These are phyloP conservation scores for Sander lucioperca DNA, from an alignment of 2,113 vertebrate species.

Conservation along the genomic window DNA sequence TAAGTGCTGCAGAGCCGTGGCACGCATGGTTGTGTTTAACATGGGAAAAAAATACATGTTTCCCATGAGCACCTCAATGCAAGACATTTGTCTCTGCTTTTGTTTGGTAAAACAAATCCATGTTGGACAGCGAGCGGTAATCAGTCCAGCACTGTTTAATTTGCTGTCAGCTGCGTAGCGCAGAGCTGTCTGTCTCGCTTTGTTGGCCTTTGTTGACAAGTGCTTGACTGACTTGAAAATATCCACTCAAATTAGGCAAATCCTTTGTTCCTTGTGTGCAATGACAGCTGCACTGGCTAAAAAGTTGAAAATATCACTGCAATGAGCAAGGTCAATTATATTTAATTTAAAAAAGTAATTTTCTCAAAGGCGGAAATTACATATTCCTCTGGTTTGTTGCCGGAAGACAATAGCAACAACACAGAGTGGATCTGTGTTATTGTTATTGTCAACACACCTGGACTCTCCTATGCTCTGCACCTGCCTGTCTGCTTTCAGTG, in stretches of 20 bases:
- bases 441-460: slow-evolving; percentile 69
- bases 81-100: slow-evolving; percentile 73
- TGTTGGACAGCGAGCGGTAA: slow-evolving; percentile 67
- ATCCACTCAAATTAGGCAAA: slow-evolving; percentile 82
- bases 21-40: slow-evolving; percentile 49
- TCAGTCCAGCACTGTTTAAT: slow-evolving; percentile 74
- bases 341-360: slow-evolving; percentile 16
- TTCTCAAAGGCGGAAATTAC: background rate
- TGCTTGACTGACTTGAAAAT: slow-evolving; percentile 76
- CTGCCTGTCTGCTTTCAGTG: slow-evolving; percentile 74
- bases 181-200: slow-evolving; percentile 76
- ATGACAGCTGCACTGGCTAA: slow-evolving; percentile 14
- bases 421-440: slow-evolving; percentile 43
- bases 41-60: slow-evolving; percentile 52
- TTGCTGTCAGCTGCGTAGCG: slow-evolving; percentile 65
- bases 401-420: slow-evolving; percentile 34
- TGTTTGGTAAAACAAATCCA: slow-evolving; percentile 77
- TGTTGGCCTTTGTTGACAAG: slow-evolving; percentile 82
- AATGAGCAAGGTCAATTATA: background rate
- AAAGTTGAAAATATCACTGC: slow-evolving; percentile 12
- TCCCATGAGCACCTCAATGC: slow-evolving; percentile 66
- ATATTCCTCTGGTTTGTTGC: slow-evolving; percentile 20
- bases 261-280: slow-evolving; percentile 61
- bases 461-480: slow-evolving; percentile 65
- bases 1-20: slow-evolving; percentile 13